These are phyloP conservation scores for Alsophila aescularia DNA, from an alignment of 2,888 invertebrate genomes.

Conservation along the genomic window DNA sequence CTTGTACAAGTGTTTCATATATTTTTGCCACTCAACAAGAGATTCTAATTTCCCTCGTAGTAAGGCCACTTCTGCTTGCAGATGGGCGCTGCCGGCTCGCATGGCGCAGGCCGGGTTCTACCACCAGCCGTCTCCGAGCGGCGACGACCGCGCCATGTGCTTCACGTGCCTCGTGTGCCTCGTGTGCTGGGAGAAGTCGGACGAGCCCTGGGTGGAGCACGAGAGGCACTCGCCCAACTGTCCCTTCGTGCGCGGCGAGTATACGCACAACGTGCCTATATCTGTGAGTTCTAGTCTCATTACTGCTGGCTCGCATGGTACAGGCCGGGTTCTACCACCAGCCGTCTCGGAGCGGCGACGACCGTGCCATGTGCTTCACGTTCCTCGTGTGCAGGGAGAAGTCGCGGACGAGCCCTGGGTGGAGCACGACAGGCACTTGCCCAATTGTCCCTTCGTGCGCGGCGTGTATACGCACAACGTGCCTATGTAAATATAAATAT, in stretches of 20 bases:
- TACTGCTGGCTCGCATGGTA: conserved; percentile 97
- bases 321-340: conserved; percentile 99
- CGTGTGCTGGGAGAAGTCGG: conserved; percentile 98
- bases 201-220: conserved; percentile 99
- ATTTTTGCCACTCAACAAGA: not conserved
- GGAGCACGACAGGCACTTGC: conserved; percentile 97
- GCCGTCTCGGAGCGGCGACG: conserved; percentile 94
- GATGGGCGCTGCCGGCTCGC: conserved; percentile 97
- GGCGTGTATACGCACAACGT: conserved; percentile 98
- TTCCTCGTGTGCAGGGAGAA: conserved; percentile 99
- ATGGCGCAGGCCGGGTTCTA: conserved; percentile 99
- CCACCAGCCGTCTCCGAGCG: conserved; percentile 95
- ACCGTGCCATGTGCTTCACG: conserved; percentile 98
- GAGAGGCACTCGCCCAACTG: conserved; percentile 97
- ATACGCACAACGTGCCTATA: conserved; percentile 97
- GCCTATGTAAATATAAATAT: no score
- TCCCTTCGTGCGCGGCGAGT: conserved; percentile 97
- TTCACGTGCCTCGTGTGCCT: conserved; percentile 97
- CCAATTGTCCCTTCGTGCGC: conserved; percentile 96
- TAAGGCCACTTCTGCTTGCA: conserved; percentile 51
- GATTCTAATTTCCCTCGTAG: conserved; percentile 6
- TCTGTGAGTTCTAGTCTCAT: conserved; percentile 82
- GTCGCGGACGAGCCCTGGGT: conserved; percentile 98
- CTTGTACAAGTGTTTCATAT: no score
- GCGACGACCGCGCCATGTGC: conserved; percentile 98